Base-by-base conservation (phyloP, 2,113 vertebrate genomes). In the Sapajus apella region DNA sequence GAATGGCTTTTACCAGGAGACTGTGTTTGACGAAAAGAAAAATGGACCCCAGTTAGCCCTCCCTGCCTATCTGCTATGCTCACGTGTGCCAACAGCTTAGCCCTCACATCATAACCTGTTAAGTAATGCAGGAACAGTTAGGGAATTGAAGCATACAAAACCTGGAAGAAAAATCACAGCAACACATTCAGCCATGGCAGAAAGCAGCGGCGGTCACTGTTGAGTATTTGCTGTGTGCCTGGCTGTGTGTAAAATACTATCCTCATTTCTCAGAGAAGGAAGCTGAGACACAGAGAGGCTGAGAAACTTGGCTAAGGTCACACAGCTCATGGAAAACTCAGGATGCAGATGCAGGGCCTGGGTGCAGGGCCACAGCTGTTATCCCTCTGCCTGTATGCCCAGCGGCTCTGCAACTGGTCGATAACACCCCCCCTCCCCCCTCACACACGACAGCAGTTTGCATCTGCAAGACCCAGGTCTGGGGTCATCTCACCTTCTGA, bases 111-210 rank as follows among this genome's bases (percentile, higher is more conserved):
- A 1, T 2, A 5, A 0, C 18, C 21, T 4, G 0, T 18, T 2
- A 10, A 0, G 5, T 4, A 20, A 16, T 0, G 23, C 17, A 7
- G 81, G 40, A 10, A 0, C 0, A 0, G 6, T 1, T 5, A 20
- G 76, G 83, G 40, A 73, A 0, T 1, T 0, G 52, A 30, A 16
- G 43, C 27, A 2, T 0, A 16, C 17, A 1, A 45, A 81, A 2
- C 2, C 23, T 3, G 16, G 47, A 1, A 20, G 0, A 1, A 35
- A 40, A 56, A 8, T 0, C 2, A 52, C 37, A n/a, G 5, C 32
- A 0, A 0, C 0, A 0, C 35, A 10, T 5, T n/a, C 5, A n/a
- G 2, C 35, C 3, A 8, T 0, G 0, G 11, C 25, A 27, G 30
- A 21, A 20, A 61, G 79, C 35, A 11, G 35, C 2, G 0, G 0